Conservation (phyloP, 2,113 vertebrate genomes). For the Sula dactylatra region DNA sequence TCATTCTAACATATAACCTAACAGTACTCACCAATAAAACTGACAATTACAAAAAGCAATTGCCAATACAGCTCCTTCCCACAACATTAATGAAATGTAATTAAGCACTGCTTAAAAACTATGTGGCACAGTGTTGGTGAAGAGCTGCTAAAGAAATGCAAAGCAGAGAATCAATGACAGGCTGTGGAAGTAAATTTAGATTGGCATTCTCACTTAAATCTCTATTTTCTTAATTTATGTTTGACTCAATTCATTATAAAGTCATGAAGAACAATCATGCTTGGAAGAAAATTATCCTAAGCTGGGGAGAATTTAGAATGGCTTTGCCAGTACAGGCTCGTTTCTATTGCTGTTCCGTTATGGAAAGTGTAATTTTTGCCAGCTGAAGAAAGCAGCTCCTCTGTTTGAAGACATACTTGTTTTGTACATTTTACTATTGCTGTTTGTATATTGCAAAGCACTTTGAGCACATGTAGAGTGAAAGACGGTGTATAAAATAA, state of each 20-base stretch:
- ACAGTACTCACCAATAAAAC: not conserved
- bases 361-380: slow-evolving; percentile 11
- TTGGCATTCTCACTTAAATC: not conserved
- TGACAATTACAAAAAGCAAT: not conserved
- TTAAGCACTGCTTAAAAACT: not conserved
- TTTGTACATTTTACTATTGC: slow-evolving; percentile 49
- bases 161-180: not conserved
- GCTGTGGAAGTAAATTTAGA: not conserved
- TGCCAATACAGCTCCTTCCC: not conserved
- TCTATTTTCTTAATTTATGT: not conserved
- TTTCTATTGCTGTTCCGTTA: slow-evolving; percentile 16
- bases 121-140: not conserved
- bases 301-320: not conserved
- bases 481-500: not conserved
- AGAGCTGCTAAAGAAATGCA: not conserved
- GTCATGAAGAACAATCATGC: not conserved
- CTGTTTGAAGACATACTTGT: slow-evolving; percentile 37
- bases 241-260: not conserved
- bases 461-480: not conserved
- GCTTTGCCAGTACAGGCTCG: not conserved
- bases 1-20: not conserved
- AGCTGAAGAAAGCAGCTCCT: slow-evolving; percentile 21
- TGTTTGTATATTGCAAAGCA: slow-evolving; percentile 43
- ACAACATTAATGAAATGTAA: not conserved
- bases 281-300: not conserved